A percentile compares a stretch with the other conserved stretches of the same genome.
phyloP scores from a whole-genome alignment of 2,113 vertebrate species.

The Epinephelus fuscoguttatus region DNA sequence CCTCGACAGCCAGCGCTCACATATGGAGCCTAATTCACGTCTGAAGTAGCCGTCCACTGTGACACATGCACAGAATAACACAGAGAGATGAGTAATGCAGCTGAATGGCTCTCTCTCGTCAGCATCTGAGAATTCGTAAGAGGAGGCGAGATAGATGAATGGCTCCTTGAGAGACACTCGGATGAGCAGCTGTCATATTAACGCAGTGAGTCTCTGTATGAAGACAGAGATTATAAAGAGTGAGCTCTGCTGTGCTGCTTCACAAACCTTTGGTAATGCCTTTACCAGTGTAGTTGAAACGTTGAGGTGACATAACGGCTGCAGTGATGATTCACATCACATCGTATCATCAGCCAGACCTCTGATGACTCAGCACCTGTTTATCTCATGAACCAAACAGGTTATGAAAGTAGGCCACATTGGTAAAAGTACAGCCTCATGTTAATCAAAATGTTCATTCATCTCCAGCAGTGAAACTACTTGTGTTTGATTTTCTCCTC shows the following conservation, averaged over 20 bases:
- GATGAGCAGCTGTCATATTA: slow-evolving; percentile 29
- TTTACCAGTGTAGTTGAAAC: neutral
- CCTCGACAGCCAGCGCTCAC: neutral
- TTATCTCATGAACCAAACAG: neutral
- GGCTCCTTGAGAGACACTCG: slow-evolving; percentile 13
- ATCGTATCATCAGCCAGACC: neutral
- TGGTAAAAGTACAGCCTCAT: neutral
- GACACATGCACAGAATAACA: slow-evolving; percentile 7
- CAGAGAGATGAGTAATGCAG: neutral
- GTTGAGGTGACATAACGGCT: neutral
- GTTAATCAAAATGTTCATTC: slow-evolving; percentile 2
- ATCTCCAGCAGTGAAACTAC: neutral
- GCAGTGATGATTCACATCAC: neutral
- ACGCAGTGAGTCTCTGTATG: neutral
- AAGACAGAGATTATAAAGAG: neutral
- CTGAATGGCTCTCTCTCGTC: slow-evolving; percentile 1
- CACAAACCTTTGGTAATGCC: neutral
- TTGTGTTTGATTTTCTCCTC: neutral
- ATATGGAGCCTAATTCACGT: neutral
- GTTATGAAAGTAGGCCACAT: neutral
- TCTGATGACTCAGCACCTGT: neutral
- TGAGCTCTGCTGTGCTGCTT: neutral
- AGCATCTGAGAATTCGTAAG: neutral
- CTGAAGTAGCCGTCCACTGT: neutral
- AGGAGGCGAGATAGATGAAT: slow-evolving; percentile 1